phyloP scores from a whole-genome alignment of 2,113 vertebrate species.

The Antidorcas marsupialis region DNA sequence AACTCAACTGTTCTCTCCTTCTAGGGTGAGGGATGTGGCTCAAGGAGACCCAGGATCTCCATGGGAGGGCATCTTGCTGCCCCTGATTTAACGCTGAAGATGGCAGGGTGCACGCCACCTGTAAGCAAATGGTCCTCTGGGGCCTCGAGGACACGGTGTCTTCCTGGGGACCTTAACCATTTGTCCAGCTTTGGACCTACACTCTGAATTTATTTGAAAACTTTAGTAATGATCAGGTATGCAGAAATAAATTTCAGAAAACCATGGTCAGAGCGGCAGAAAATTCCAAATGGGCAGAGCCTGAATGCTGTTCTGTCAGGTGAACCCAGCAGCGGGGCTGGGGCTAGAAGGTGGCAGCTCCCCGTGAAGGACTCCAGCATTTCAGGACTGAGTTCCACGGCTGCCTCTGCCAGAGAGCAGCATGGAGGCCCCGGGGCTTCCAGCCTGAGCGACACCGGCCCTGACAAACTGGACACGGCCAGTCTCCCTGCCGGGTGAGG shows the following conservation, averaged over 20 bases:
- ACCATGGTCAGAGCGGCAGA: background rate
- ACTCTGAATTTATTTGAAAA: background rate
- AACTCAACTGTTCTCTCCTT: rapidly evolving
- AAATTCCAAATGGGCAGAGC: background rate
- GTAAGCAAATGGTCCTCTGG: rapidly evolving
- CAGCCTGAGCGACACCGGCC: rapidly evolving
- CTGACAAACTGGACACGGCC: background rate
- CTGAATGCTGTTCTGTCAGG: rapidly evolving
- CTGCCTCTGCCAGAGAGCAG: rapidly evolving
- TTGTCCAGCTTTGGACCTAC: background rate
- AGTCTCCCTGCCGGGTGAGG: background rate
- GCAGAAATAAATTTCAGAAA: background rate
- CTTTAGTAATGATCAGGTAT: background rate
- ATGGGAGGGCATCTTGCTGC: rapidly evolving
- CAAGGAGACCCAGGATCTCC: background rate
- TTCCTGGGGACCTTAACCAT: background rate
- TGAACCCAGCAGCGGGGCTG: background rate
- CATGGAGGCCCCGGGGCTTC: rapidly evolving
- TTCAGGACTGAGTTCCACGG: background rate
- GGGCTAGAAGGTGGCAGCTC: background rate
- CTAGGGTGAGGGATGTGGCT: rapidly evolving
- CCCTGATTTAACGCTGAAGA: rapidly evolving
- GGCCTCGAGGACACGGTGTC: background rate
- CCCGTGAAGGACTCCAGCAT: rapidly evolving
- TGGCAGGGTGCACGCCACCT: rapidly evolving